Percentiles rank a stretch among this genome's conserved stretches.
These are phyloP conservation scores for Dallia pectoralis DNA, from an alignment of 2,797 vertebrate species.

Conservation along the genomic window DNA sequence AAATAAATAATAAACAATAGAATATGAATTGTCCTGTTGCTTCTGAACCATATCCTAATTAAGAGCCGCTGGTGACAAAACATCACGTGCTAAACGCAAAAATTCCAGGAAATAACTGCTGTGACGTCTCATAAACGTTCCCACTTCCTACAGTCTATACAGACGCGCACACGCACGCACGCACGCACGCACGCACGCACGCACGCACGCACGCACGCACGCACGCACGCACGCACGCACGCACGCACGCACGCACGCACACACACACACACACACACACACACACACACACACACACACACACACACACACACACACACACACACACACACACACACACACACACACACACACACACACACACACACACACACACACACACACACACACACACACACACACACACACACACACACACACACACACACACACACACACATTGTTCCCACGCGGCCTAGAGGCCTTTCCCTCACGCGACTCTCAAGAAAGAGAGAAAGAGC, in stretches of 20 bases:
- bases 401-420: not conserved
- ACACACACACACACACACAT: not conserved
- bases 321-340: not conserved
- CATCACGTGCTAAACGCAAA: not conserved
- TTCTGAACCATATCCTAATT: not conserved
- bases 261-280: not conserved
- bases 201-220: constrained; percentile 2
- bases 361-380: no score
- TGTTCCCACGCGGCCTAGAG: no score
- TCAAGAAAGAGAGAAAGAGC: no score
- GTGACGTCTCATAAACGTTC: not conserved
- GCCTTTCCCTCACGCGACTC: no score
- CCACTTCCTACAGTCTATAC: not conserved
- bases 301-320: not conserved
- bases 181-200: not conserved
- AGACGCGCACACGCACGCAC: not conserved
- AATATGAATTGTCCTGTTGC: not conserved
- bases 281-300: no score
- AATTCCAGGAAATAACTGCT: not conserved
- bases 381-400: no score
- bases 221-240: not conserved
- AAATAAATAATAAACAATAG: not conserved
- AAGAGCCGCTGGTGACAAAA: not conserved
- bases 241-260: not conserved
- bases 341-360: no score